phyloP scores from a whole-genome alignment of 2,113 vertebrate species.

The Candoia aspera region DNA sequence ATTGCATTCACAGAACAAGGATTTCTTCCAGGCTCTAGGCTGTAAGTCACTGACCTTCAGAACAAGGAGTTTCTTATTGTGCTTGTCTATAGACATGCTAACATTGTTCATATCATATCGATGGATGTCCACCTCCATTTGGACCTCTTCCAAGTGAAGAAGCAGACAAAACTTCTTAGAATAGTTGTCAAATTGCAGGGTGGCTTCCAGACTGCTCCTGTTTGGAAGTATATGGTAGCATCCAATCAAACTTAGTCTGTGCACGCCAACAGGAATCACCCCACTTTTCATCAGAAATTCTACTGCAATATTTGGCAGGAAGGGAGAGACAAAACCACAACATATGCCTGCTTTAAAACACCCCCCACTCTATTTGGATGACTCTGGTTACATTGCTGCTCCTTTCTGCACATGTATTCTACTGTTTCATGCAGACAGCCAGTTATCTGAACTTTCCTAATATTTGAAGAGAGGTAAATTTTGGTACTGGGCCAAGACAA shows the following conservation, averaged over 20 bases:
- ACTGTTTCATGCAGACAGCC: background rate
- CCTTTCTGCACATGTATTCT: background rate
- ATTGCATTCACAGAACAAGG: background rate
- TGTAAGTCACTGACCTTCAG: slow-evolving; percentile 74
- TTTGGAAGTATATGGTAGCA: background rate
- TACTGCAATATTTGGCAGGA: background rate
- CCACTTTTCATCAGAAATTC: background rate
- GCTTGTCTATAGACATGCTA: slow-evolving; percentile 74
- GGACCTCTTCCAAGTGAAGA: slow-evolving; percentile 88
- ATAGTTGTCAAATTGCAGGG: slow-evolving; percentile 78
- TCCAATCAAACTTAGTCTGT: background rate
- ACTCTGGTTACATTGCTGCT: background rate
- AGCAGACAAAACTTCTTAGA: slow-evolving; percentile 78
- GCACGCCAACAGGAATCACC: background rate
- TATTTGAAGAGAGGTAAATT: background rate
- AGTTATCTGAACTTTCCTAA: background rate
- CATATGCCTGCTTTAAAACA: background rate
- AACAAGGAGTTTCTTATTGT: slow-evolving; percentile 72
- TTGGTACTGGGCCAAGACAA: background rate
- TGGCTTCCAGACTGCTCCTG: slow-evolving; percentile 70
- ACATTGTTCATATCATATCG: slow-evolving; percentile 82
- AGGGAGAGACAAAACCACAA: background rate
- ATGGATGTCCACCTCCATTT: slow-evolving; percentile 89
- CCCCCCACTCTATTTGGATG: background rate
- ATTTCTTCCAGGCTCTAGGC: background rate